Evolutionary conservation across 2,113 vertebrate genomes (phyloP), one percentile per base, ranked within the genome.

Genomic region (Datnioides undecimradiatus): DNA sequence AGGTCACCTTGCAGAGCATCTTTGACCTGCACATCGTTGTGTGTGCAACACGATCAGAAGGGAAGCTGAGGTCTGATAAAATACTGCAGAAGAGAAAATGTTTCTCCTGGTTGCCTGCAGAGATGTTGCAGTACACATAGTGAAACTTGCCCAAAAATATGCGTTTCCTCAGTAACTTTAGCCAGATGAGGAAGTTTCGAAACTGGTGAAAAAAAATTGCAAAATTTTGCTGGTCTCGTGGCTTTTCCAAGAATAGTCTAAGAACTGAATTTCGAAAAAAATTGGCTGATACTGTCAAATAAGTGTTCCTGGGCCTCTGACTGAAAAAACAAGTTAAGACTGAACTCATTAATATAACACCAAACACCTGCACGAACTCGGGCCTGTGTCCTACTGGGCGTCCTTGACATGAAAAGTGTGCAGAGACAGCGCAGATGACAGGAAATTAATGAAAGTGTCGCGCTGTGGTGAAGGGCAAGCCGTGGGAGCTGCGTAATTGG

Each of bases 331-430:
- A n/a, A n/a, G n/a, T n/a, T n/a, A n/a, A n/a, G n/a, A n/a, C n/a
- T n/a, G n/a, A n/a, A n/a, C n/a, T n/a, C n/a, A n/a, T n/a, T n/a
- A n/a, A 49, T n/a, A 23, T 49, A 6, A 45, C 41, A 45, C 41
- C 11, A 6, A 48, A 60, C 45, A 10, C 43, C 33, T 23, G 58
- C 46, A 40, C 2, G 7, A 21, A 19, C 34, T 21, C 0, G 8
- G 19, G 11, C 34, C 45, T 49, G 3, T 33, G 33, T 29, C 9
- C 48, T 4, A 13, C 23, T 57, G 1, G 16, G 48, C 51, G 78
- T 43, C 54, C 71, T 66, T 79, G 58, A 68, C 40, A 67, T 40
- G 36, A 51, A 43, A 58, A 17, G 19, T 29, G 21, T 4, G 19
- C 17, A 67, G 6, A 51, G 21, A 29, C 31, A 33, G 33, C 21